Evolutionary conservation across 2,888 invertebrate species (phyloP).

Genomic region (Limnephilus auricula): DNA sequence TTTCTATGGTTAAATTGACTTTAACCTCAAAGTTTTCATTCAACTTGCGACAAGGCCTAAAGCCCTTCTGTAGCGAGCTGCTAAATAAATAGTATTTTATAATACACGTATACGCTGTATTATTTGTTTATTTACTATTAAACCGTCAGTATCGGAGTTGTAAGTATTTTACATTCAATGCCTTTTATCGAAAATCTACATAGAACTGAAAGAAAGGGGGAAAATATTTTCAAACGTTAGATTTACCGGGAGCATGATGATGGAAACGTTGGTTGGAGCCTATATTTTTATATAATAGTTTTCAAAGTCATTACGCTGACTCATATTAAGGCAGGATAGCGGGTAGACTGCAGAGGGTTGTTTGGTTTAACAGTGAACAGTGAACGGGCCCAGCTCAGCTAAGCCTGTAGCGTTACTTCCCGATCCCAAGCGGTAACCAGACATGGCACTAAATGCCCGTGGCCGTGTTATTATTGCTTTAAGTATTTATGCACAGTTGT

Average conservation of each 20-base stretch:
- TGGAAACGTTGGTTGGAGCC: neutral
- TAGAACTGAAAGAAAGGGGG: slow-evolving; percentile 47
- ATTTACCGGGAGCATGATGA: slow-evolving; percentile 26
- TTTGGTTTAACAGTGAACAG: neutral
- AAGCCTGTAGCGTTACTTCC: slow-evolving; percentile 6
- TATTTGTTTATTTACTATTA: slow-evolving; percentile 60
- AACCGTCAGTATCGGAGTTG: slow-evolving; percentile 35
- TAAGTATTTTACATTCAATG: slow-evolving; percentile 32
- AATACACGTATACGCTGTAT: slow-evolving; percentile 18
- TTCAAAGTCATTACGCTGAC: slow-evolving; percentile 45
- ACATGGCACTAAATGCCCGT: slow-evolving; percentile 53
- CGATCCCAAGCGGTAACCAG: slow-evolving; percentile 26
- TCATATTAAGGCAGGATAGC: slow-evolving; percentile 2
- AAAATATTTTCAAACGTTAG: slow-evolving; percentile 25
- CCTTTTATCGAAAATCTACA: slow-evolving; percentile 60
- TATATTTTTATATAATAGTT: slow-evolving; percentile 23
- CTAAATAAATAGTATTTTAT: neutral
- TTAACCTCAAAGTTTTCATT: slow-evolving; percentile 54
- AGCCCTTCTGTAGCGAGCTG: neutral
- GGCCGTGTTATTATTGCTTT: slow-evolving; percentile 55
- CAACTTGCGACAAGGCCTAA: neutral
- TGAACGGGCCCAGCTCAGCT: neutral
- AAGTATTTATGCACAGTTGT: slow-evolving; percentile 54
- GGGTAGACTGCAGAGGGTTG: slow-evolving; percentile 30
- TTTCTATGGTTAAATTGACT: slow-evolving; percentile 54